Percentiles rank a stretch among this genome's conserved stretches.
phyloP scores from a whole-genome alignment of 1,140 invertebrate genomes.

The Diachasmimorpha longicaudata region DNA sequence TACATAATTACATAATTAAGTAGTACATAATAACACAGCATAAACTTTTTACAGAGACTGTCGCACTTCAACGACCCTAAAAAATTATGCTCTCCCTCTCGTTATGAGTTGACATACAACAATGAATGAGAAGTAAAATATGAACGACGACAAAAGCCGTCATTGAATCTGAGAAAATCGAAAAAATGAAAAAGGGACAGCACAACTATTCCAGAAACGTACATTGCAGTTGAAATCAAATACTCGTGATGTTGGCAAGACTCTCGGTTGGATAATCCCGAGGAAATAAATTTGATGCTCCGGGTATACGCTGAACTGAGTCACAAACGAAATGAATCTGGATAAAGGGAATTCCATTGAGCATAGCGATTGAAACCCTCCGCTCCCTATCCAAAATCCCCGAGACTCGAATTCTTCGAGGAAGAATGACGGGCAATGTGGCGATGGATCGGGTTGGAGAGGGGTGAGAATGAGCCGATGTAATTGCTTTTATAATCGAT shows the following conservation, averaged over 20 bases:
- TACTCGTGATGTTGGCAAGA: background rate
- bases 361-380: background rate
- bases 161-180: background rate
- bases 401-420: background rate
- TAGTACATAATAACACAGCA: too few species aligned
- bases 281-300: background rate
- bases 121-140: too few species aligned
- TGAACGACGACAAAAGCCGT: too few species aligned
- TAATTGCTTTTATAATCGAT: background rate
- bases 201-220: background rate
- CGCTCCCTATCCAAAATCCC: background rate
- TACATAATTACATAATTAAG: too few species aligned
- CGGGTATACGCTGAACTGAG: background rate
- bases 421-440: background rate
- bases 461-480: background rate
- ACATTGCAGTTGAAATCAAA: background rate
- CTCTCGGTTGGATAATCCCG: background rate
- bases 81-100: too few species aligned
- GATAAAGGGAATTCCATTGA: background rate
- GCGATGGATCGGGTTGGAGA: too few species aligned
- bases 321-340: background rate
- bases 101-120: too few species aligned
- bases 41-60: too few species aligned
- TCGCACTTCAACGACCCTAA: too few species aligned
- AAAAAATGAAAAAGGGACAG: background rate